These are phyloP conservation scores for Synodontis membranacea DNA, from an alignment of 2,113 vertebrate species.

Conservation along the genomic window DNA sequence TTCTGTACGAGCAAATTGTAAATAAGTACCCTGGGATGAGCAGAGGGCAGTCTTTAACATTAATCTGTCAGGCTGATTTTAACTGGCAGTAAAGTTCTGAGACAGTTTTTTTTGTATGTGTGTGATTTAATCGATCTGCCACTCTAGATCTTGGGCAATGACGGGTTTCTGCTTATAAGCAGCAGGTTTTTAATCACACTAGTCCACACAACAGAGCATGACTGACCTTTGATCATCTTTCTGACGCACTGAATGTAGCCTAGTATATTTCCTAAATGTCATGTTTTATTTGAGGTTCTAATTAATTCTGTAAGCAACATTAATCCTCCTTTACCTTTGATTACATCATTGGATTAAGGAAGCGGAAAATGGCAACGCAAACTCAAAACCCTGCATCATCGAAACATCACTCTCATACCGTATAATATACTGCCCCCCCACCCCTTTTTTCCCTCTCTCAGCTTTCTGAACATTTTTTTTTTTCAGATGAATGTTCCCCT, in stretches of 20 bases:
- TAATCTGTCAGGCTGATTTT: not conserved
- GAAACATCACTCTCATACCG: not conserved
- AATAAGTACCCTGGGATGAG: not conserved
- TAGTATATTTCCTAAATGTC: not conserved
- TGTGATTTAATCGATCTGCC: not conserved
- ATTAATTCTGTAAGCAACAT: not conserved
- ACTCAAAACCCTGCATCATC: not conserved
- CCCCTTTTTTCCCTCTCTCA: not conserved
- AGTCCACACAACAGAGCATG: not conserved
- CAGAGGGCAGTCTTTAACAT: not conserved
- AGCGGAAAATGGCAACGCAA: not conserved
- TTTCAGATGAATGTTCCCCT: slow-evolving; percentile 41
- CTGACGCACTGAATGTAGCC: not conserved
- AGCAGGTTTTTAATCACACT: not conserved
- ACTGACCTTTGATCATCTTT: not conserved
- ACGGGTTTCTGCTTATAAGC: not conserved
- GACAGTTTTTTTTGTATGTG: not conserved
- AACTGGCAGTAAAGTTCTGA: not conserved
- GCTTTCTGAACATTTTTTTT: slow-evolving; percentile 30
- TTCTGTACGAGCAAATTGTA: not conserved
- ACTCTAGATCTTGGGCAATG: not conserved
- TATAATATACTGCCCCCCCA: not conserved
- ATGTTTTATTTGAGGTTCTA: not conserved
- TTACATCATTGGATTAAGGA: not conserved
- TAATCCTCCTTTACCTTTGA: not conserved